phyloP scores from a whole-genome alignment of 2,797 vertebrate genomes.

The Megaceryle alcyon region DNA sequence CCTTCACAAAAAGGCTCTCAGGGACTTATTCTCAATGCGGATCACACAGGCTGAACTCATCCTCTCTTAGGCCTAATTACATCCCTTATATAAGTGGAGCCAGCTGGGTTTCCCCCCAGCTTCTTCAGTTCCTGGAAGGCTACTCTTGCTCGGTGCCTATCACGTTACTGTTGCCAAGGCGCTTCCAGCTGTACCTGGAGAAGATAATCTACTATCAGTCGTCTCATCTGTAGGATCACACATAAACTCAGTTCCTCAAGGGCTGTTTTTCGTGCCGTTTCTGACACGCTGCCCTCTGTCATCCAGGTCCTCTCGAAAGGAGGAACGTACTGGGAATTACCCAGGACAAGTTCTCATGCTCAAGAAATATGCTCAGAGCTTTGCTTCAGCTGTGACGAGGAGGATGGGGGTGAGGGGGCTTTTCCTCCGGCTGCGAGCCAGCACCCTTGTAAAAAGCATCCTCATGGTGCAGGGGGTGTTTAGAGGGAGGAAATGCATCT shows the following conservation, averaged over 20 bases:
- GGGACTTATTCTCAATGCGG: slow-evolving; percentile 35
- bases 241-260: neutral
- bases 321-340: neutral
- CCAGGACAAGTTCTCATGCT: neutral
- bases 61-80: slow-evolving; percentile 32
- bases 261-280: neutral
- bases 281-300: neutral
- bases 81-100: slow-evolving; percentile 54
- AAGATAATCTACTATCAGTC: neutral
- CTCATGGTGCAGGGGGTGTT: neutral
- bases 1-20: neutral
- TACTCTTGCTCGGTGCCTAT: neutral
- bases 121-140: slow-evolving; percentile 29
- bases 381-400: neutral
- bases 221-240: neutral
- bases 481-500: neutral
- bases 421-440: neutral
- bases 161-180: neutral
- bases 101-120: neutral
- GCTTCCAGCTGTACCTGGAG: neutral
- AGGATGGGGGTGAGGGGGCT: neutral
- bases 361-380: neutral
- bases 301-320: neutral
- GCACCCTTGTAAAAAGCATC: neutral
- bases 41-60: slow-evolving; percentile 45